These are phyloP conservation scores for Himalopsyche japonica DNA, from an alignment of 2,888 invertebrate species.

Conservation along the genomic window DNA sequence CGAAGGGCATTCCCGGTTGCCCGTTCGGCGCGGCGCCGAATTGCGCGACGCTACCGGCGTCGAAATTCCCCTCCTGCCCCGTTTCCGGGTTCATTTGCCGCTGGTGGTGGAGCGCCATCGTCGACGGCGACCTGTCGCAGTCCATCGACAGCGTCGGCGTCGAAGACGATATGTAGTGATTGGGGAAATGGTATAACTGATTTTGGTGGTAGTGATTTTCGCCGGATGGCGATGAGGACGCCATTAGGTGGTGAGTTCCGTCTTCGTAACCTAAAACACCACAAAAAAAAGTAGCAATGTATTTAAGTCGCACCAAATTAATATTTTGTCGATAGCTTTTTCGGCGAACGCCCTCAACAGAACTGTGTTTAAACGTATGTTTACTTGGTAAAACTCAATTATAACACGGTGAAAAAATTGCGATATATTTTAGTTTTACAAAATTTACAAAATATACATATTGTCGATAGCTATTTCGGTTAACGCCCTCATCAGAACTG, in stretches of 20 bases:
- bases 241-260: background rate
- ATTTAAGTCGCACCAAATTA: too few relatives aligned
- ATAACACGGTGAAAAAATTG: too few relatives aligned
- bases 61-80: background rate
- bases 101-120: background rate
- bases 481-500: too few relatives aligned
- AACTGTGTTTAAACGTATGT: too few relatives aligned
- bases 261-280: conserved; percentile 33
- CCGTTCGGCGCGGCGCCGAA: conserved; percentile 25
- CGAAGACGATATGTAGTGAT: conserved; percentile 11
- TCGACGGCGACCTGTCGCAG: background rate
- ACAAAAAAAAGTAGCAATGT: too few relatives aligned
- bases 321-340: too few relatives aligned
- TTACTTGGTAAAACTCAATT: too few relatives aligned
- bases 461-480: too few relatives aligned
- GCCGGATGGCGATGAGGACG: background rate
- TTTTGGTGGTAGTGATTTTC: conserved; percentile 18
- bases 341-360: too few relatives aligned
- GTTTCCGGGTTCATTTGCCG: background rate
- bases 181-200: conserved; percentile 10
- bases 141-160: conserved; percentile 29
- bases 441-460: too few relatives aligned
- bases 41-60: conserved; percentile 40
- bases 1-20: conserved; percentile 47
- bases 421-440: too few relatives aligned